Percentiles rank a stretch among this genome's conserved stretches.
Conservation (phyloP, 23 tunicate species). For the Halocynthia aurantium region DNA sequence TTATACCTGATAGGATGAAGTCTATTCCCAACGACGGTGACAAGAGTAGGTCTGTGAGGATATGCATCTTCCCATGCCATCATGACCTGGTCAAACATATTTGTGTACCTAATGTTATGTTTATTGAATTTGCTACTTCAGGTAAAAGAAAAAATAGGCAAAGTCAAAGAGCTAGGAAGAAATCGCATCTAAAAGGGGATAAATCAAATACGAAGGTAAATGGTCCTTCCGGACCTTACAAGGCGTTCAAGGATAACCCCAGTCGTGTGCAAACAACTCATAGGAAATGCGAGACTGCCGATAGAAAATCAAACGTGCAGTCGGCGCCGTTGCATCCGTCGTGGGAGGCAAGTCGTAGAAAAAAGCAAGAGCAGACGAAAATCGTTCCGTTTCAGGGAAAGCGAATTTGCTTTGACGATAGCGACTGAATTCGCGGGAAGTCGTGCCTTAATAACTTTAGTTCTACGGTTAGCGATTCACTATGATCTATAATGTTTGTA, state of each 20-base stretch:
- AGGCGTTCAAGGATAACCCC: neutral
- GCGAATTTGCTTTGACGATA: slow-evolving; percentile 56
- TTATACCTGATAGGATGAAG: neutral
- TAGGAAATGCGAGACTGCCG: neutral
- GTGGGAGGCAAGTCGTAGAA: slow-evolving; percentile 69
- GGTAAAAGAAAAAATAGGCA: slow-evolving; percentile 32
- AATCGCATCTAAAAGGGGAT: neutral
- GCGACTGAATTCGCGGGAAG: slow-evolving; percentile 28
- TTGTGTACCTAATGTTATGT: neutral
- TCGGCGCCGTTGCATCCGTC: slow-evolving; percentile 44
- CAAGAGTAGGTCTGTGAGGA: too few species aligned
- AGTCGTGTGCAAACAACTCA: neutral
- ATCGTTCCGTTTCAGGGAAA: slow-evolving; percentile 49
- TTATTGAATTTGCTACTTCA: neutral
- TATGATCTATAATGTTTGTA: too few species aligned
- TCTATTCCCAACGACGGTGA: neutral
- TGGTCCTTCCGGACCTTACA: too few species aligned
- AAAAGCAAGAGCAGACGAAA: slow-evolving; percentile 33
- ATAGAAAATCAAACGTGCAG: slow-evolving; percentile 3
- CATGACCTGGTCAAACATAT: neutral
- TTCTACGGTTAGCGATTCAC: too few species aligned
- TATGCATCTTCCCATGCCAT: too few species aligned
- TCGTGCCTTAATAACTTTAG: too few species aligned
- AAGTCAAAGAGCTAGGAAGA: slow-evolving; percentile 33
- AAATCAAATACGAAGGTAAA: too few species aligned